These are phyloP conservation scores for Podocnemis expansa DNA, from an alignment of 2,113 vertebrate species.

Conservation along the genomic window DNA sequence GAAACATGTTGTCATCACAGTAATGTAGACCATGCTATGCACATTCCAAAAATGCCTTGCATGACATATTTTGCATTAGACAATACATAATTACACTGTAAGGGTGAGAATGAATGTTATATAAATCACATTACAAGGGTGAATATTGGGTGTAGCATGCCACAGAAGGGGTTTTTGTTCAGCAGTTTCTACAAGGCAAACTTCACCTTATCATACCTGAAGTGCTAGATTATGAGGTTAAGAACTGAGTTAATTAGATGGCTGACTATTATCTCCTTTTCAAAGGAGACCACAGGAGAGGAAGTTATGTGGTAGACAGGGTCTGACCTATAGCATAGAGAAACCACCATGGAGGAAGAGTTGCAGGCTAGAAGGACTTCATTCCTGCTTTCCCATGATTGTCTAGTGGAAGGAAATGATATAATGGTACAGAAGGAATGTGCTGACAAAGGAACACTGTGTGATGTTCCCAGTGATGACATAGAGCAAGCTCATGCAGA, in stretches of 20 bases:
- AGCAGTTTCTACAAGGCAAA: neutral
- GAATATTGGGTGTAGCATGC: no score
- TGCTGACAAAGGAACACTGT: conserved; percentile 16
- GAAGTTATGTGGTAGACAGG: neutral
- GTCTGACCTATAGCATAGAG: conserved; percentile 18
- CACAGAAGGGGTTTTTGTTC: neutral
- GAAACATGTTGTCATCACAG: no score
- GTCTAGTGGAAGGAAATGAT: conserved; percentile 1
- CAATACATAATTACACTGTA: no score
- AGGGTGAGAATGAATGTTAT: no score
- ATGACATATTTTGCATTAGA: no score
- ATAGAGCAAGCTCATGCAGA: conserved; percentile 11
- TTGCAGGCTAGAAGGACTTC: conserved; percentile 18
- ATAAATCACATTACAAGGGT: no score
- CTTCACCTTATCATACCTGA: conserved; percentile 36
- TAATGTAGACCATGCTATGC: no score
- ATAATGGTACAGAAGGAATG: conserved; percentile 37
- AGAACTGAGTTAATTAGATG: conserved; percentile 5
- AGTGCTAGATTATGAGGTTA: conserved; percentile 33
- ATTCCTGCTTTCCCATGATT: neutral
- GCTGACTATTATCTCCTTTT: neutral
- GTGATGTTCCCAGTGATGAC: conserved; percentile 20
- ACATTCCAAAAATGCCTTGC: no score
- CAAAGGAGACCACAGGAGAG: neutral
- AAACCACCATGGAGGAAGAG: neutral